These are phyloP conservation scores for Meganola albula DNA, from an alignment of 2,888 invertebrate genomes.

Conservation along the genomic window DNA sequence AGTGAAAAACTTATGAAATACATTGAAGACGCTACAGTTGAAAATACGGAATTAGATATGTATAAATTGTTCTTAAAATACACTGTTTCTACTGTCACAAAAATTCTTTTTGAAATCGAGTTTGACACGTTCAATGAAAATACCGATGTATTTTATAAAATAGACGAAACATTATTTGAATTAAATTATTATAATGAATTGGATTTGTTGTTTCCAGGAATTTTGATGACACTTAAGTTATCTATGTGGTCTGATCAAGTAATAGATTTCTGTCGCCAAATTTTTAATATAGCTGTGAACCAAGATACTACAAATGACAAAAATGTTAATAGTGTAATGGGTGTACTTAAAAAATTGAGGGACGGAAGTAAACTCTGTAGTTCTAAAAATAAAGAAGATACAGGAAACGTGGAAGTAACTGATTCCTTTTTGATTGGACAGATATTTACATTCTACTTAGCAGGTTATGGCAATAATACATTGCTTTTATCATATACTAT, in stretches of 20 bases:
- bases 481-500: conserved; percentile 45
- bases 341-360: conserved; percentile 26
- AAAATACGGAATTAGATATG: conserved; percentile 26
- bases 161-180: conserved; percentile 24
- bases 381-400: conserved; percentile 11
- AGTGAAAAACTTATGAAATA: conserved; percentile 37
- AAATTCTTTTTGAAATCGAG: conserved; percentile 26
- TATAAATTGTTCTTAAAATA: conserved; percentile 29
- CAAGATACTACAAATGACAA: conserved; percentile 9
- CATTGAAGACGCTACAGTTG: conserved; percentile 21
- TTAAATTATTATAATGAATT: conserved; percentile 27
- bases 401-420: conserved; percentile 30
- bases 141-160: conserved; percentile 19
- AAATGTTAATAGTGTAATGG: conserved; percentile 29
- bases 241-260: conserved; percentile 26
- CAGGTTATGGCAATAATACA: conserved; percentile 62
- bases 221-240: conserved; percentile 23
- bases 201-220: conserved; percentile 33
- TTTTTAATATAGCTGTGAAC: conserved; percentile 22
- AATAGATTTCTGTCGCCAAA: conserved; percentile 26
- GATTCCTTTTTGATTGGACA: conserved; percentile 50
- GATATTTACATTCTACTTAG: conserved; percentile 54
- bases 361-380: conserved; percentile 13
- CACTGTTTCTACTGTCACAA: conserved; percentile 29
- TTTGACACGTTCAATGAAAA: conserved; percentile 28